Evolutionary conservation across 2,113 vertebrate species (phyloP).

Genomic region (Peromyscus polionotus): DNA sequence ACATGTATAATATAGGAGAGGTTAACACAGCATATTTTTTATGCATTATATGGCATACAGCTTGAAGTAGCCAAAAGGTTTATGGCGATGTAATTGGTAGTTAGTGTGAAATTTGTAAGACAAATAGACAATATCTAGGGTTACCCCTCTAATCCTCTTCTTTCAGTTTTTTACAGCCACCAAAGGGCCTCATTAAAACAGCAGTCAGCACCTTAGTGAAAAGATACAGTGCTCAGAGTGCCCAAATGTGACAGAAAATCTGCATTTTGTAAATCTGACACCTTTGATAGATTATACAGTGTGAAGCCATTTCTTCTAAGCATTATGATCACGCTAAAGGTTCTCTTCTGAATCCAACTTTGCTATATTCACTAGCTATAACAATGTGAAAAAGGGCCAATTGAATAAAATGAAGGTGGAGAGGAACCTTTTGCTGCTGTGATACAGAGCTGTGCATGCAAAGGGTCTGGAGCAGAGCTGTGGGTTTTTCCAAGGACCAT

Average conservation of each 20-base stretch:
- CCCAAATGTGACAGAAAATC: conserved; percentile 93
- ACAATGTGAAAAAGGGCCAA: conserved; percentile 87
- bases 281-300: conserved; percentile 94
- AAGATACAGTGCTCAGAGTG: conserved; percentile 91
- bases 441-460: conserved; percentile 83
- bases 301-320: conserved; percentile 91
- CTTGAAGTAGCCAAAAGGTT: conserved; percentile 95
- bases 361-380: conserved; percentile 88
- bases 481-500: conserved; percentile 80
- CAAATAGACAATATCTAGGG: conserved; percentile 95
- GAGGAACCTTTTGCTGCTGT: conserved; percentile 84
- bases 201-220: conserved; percentile 92
- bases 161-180: conserved; percentile 94
- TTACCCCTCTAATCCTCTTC: conserved; percentile 91
- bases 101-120: conserved; percentile 98
- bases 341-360: conserved; percentile 90
- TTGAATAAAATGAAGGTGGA: conserved; percentile 87
- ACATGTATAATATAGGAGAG: conserved; percentile 90
- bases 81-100: conserved; percentile 97
- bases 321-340: conserved; percentile 89
- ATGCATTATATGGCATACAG: conserved; percentile 91
- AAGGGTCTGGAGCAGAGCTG: conserved; percentile 71
- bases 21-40: conserved; percentile 92
- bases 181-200: conserved; percentile 96
- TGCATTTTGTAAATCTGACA: conserved; percentile 95